Percentiles rank a stretch among this genome's conserved stretches.
Conservation (phyloP, 2,888 invertebrate genomes). For the Athalia circularis region DNA sequence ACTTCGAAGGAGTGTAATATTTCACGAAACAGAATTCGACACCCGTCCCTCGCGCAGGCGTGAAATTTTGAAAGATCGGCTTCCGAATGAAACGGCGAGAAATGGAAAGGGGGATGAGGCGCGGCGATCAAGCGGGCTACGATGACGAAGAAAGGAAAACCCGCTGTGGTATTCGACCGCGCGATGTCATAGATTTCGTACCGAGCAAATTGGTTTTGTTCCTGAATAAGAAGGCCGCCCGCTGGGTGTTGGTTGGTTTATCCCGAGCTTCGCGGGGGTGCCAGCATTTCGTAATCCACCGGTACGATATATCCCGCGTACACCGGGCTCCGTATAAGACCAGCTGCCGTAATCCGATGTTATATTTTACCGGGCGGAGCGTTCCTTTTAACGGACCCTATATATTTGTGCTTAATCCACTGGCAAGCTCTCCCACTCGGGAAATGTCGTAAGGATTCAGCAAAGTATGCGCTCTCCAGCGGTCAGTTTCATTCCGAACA, state of each 20-base stretch:
- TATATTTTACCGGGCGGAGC: conserved; percentile 52
- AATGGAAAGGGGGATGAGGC: no score
- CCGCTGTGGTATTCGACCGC: not conserved
- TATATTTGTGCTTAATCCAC: conserved; percentile 66
- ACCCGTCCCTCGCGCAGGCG: no score
- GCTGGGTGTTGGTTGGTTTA: not conserved
- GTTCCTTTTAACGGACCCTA: conserved; percentile 55
- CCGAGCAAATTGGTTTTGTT: not conserved
- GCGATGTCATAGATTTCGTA: not conserved
- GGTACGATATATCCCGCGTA: conserved; percentile 26
- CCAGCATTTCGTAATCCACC: conserved; percentile 43
- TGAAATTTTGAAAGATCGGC: no score
- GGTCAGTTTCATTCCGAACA: conserved; percentile 31
- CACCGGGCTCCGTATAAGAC: not conserved
- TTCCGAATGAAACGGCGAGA: no score
- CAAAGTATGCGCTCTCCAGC: conserved; percentile 28
- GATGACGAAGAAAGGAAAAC: not conserved
- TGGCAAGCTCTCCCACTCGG: conserved; percentile 47
- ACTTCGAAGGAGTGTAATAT: not conserved
- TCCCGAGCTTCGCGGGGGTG: not conserved
- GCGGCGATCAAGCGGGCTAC: no score
- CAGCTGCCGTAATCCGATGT: conserved; percentile 42
- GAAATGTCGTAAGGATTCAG: conserved; percentile 43
- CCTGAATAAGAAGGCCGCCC: not conserved
- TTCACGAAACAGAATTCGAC: not conserved